Base-by-base conservation (phyloP, 2,797 vertebrate species). In the Atherinosoma microstoma region DNA sequence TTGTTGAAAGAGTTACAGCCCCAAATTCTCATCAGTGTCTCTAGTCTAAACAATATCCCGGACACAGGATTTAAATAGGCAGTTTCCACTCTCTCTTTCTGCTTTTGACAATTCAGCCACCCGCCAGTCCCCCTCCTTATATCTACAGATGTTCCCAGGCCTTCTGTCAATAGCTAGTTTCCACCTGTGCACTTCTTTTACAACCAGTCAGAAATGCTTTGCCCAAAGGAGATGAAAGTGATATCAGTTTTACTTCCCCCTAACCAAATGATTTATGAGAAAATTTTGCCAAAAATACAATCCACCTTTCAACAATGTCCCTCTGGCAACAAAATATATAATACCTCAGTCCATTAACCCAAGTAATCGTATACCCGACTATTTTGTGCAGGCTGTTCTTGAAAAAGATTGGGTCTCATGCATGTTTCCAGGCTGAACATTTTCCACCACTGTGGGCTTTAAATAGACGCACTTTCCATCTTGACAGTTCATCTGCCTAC, bases 401-500 rank as follows among this genome's bases (percentile, higher is more conserved):
- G 70, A 86, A 86, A 88, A 85, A 87, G 87, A 86, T 71, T 84
- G 79, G 67, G 73, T 84, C 82, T 87, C 83, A 87, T 81, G 86
- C 75, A 76, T 87, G 87, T 87, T 88, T 91, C 90, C 91, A 91
- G 79, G 73, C 76, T 66, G 72, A 82, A 90, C 80, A 76, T 80
- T 92, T 92, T 91, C 91, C 86, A 72, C 80, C 73, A 79, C 74
- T 67, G 65, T 1, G n/a, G 58, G 70, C 90, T 92, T 92, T 92
- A 93, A 92, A 93, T 93, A 92, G 91, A 81, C 60, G 49, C 68
- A 32, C 66, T 93, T 92, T 91, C 90, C 92, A 91, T 91, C 85
- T 91, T 89, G 85, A 90, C 82, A 88, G 87, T 91, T 88, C 89
- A 87, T 90, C 87, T 90, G 87, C 86, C 83, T 87, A 81, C 81